These are phyloP conservation scores for Slavum lentiscoides DNA, from an alignment of 2,888 invertebrate genomes.

Conservation along the genomic window DNA sequence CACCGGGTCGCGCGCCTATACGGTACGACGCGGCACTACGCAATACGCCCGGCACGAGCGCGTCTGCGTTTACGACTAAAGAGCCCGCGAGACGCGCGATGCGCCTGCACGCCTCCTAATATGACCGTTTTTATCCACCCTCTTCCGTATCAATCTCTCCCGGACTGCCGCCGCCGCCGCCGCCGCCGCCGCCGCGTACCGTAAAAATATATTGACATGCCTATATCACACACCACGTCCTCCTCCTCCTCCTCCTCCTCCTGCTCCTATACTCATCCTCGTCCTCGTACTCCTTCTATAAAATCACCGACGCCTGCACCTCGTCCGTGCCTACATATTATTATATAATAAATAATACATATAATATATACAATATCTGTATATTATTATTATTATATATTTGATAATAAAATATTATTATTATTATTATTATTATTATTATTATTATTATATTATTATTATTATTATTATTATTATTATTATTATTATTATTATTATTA, in stretches of 20 bases:
- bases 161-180: slow-evolving; percentile 10
- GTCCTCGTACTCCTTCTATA: too few relatives aligned
- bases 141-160: slow-evolving; percentile 40
- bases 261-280: neutral
- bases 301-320: too few relatives aligned
- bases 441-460: too few relatives aligned
- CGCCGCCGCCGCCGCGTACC: slow-evolving; percentile 18
- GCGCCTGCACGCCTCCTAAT: neutral
- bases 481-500: too few relatives aligned
- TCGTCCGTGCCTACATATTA: too few relatives aligned
- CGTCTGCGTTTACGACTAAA: slow-evolving; percentile 42
- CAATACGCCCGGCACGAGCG: slow-evolving; percentile 36
- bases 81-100: slow-evolving; percentile 47
- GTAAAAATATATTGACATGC: slow-evolving; percentile 29
- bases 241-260: neutral
- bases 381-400: too few relatives aligned
- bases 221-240: slow-evolving; percentile 11
- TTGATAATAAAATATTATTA: too few relatives aligned
- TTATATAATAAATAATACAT: too few relatives aligned
- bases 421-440: too few relatives aligned
- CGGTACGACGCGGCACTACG: slow-evolving; percentile 27
- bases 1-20: slow-evolving; percentile 26
- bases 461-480: too few relatives aligned
- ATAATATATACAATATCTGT: too few relatives aligned
- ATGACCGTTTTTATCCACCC: slow-evolving; percentile 38